These are phyloP conservation scores for Sphaeramia orbicularis DNA, from an alignment of 2,797 vertebrate genomes.

Conservation along the genomic window DNA sequence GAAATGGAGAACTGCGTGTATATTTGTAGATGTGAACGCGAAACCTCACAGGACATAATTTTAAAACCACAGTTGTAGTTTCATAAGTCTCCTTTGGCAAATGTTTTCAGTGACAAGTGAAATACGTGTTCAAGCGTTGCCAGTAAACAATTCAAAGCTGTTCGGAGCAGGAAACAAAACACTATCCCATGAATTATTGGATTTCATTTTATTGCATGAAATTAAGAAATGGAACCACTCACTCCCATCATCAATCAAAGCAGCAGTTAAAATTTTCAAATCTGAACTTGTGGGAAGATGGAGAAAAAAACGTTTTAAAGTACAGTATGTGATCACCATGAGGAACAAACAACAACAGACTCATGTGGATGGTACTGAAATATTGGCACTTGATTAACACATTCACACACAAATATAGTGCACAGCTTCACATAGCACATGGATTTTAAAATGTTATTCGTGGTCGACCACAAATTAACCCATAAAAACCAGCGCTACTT, in stretches of 20 bases:
- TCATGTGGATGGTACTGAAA: too few species aligned
- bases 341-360: slow-evolving; percentile 6
- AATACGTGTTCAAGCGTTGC: slow-evolving; percentile 30
- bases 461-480: too few species aligned
- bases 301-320: background rate
- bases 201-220: slow-evolving; percentile 41
- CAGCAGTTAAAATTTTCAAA: slow-evolving; percentile 3
- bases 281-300: slow-evolving; percentile 10
- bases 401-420: too few species aligned
- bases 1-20: slow-evolving; percentile 30
- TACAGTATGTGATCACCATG: background rate
- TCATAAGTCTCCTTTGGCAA: slow-evolving; percentile 54
- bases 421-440: too few species aligned
- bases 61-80: slow-evolving; percentile 66
- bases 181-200: slow-evolving; percentile 40
- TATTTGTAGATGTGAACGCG: slow-evolving; percentile 44
- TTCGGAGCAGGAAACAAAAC: slow-evolving; percentile 37
- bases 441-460: too few species aligned
- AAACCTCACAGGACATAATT: slow-evolving; percentile 59
- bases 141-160: slow-evolving; percentile 52
- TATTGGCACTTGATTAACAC: too few species aligned
- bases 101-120: slow-evolving; percentile 54
- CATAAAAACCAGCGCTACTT: too few species aligned
- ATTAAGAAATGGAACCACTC: slow-evolving; percentile 31
- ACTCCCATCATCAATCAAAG: slow-evolving; percentile 52